Evolutionary conservation across 2,113 vertebrate genomes (phyloP).

Genomic region (Lepus europaeus): DNA sequence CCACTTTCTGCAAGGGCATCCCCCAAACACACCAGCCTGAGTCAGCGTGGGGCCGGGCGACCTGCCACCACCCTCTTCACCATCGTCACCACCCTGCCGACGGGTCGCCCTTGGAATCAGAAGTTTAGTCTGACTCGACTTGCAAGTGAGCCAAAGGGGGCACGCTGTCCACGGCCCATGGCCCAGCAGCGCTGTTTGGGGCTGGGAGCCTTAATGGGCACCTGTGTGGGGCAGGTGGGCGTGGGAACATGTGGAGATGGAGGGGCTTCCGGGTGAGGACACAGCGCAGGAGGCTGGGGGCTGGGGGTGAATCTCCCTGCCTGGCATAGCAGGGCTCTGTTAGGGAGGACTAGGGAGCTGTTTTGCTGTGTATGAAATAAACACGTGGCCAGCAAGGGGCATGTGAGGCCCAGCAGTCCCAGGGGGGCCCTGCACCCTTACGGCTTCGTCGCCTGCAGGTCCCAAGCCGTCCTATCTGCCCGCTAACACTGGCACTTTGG

Average conservation of each 20-base stretch:
- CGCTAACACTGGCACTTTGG: too few relatives aligned
- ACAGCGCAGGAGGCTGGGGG: not conserved
- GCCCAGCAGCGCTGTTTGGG: not conserved
- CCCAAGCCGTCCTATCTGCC: not conserved
- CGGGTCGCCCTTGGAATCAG: too few relatives aligned
- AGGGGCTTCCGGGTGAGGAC: not conserved
- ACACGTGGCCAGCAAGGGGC: too few relatives aligned
- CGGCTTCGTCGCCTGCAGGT: not conserved
- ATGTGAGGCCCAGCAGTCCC: not conserved
- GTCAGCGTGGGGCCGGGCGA: not conserved
- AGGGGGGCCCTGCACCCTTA: too few relatives aligned
- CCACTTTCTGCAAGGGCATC: not conserved
- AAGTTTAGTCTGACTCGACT: too few relatives aligned
- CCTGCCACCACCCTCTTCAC: too few relatives aligned
- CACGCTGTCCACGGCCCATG: fast-evolving
- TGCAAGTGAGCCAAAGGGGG: not conserved
- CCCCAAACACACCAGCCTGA: not conserved
- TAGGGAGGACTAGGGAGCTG: not conserved
- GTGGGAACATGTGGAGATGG: not conserved
- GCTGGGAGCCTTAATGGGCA: not conserved
- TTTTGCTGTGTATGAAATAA: not conserved
- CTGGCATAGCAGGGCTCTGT: not conserved
- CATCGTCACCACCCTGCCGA: fast-evolving
- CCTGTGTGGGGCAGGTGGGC: not conserved
- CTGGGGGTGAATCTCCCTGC: not conserved